Percentiles rank a stretch among this genome's conserved stretches.
Conservation (phyloP, 2,797 vertebrate species). For the Champsocephalus gunnari region DNA sequence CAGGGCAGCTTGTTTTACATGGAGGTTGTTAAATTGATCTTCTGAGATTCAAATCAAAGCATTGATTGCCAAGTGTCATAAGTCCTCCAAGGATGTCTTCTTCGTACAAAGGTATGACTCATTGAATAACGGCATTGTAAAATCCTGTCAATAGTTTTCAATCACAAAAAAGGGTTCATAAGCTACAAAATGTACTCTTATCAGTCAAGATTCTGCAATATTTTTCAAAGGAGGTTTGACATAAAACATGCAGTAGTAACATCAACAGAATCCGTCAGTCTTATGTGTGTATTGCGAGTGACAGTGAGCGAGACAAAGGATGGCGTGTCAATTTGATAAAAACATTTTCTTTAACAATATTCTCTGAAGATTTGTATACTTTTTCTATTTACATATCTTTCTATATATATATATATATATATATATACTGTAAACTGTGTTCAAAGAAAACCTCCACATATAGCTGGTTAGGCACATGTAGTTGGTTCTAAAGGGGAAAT, state of each 20-base stretch:
- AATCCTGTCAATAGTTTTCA: conserved; percentile 47
- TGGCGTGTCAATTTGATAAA: conserved; percentile 60
- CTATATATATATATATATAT: conserved; percentile 40
- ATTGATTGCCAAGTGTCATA: conserved; percentile 43
- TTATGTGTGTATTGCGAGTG: conserved; percentile 68
- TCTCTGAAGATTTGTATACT: conserved; percentile 62
- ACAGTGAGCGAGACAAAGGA: conserved; percentile 58
- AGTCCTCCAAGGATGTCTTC: conserved; percentile 47
- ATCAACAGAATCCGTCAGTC: conserved; percentile 52
- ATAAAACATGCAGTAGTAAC: conserved; percentile 76
- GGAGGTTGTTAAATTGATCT: conserved; percentile 48
- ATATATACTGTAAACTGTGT: conserved; percentile 78
- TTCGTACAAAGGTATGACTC: conserved; percentile 63
- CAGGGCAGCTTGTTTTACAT: conserved; percentile 48
- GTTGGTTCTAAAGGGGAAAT: conserved; percentile 79
- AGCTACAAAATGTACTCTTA: conserved; percentile 71
- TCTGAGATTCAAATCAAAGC: conserved; percentile 48
- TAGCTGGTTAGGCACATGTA: conserved; percentile 88
- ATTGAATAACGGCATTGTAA: conserved; percentile 53
- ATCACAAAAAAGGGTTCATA: conserved; percentile 57
- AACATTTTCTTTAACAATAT: conserved; percentile 70
- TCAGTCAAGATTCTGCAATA: conserved; percentile 42
- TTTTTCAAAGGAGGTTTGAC: conserved; percentile 51
- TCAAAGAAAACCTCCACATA: conserved; percentile 83
- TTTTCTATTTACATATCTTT: conserved; percentile 73